Percentiles rank a stretch among this genome's conserved stretches.
Evolutionary conservation across 2,113 vertebrate genomes (phyloP).

Genomic region (Arvicanthis niloticus): DNA sequence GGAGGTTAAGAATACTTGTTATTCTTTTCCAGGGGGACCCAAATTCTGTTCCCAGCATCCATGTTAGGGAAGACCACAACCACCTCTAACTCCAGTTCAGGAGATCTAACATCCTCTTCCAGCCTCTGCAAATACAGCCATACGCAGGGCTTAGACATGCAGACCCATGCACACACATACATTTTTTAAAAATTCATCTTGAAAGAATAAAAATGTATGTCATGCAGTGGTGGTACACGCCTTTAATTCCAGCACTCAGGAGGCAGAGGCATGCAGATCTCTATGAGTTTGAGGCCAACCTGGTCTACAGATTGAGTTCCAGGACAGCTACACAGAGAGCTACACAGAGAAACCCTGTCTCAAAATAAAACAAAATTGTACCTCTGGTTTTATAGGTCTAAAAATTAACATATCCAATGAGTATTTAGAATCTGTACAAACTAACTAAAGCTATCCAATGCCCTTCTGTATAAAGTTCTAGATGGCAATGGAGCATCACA

Average conservation of each 20-base stretch:
- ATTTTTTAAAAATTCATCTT: background rate
- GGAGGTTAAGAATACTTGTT: background rate
- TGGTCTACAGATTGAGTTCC: background rate
- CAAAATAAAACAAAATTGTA: background rate
- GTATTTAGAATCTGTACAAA: background rate
- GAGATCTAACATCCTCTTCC: background rate
- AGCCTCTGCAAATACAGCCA: background rate
- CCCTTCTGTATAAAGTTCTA: background rate
- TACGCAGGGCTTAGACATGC: background rate
- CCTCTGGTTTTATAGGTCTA: background rate
- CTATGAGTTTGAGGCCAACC: background rate
- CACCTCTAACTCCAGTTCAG: background rate
- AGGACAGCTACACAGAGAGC: background rate
- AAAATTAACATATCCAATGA: background rate
- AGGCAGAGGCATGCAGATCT: background rate
- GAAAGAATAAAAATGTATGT: background rate
- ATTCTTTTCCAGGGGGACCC: background rate
- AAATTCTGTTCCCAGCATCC: background rate
- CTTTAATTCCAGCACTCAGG: background rate
- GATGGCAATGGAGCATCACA: background rate
- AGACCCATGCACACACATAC: background rate
- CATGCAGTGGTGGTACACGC: background rate
- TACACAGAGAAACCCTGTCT: background rate
- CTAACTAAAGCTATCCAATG: constrained; percentile 8
- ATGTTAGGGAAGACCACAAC: background rate